Evolutionary conservation across 2,888 invertebrate genomes (phyloP), one percentile per base, ranked within the genome.

Genomic region (Timandra comae): DNA sequence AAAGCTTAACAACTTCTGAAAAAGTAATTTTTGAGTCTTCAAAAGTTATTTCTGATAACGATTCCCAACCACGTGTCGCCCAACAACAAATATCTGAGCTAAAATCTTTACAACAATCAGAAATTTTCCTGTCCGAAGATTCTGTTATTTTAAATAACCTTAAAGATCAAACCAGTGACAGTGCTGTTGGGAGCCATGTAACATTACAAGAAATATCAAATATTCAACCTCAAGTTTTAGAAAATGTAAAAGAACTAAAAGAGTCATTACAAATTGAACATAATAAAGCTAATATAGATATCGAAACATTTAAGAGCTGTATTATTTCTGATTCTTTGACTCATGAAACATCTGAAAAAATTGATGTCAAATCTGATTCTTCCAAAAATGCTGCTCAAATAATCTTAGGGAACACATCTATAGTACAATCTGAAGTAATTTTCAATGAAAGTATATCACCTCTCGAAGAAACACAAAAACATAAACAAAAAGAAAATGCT

Each of bases 261-360:
- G 39, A 38, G 28, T 38, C 35, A 21, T 29, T 42, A 32, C 41
- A 49, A 39, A 46, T 59, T 19, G 67, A 70, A 30, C 33, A 30
- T 19, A 69, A 45, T 30, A 57, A 53, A 42, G 77, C 69, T 10
- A 46, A 41, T 12, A 11, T 64, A 20, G 67, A 69, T 30, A 22
- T 80, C 23, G 67, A 72, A 56, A 51, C 68, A 7, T 56, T 65
- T 36, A 65, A 67, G 44, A 69, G 64, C 24, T 77, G 61, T 40
- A 52, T 52, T 13, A 62, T 73, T 6, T 52, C 53, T 10, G 73
- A 81, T 61, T 65, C 69, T 34, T 25, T 69, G 9, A 33, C 57
- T 12, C 80, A 82, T 2, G 88, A 89, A 50, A 71, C 71, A 40
- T 75, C 87, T 49, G 70, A 71, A 27, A 43, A 68, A 34, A 76